phyloP scores from a whole-genome alignment of 2,797 vertebrate genomes.

The Myripristis jacobus region DNA sequence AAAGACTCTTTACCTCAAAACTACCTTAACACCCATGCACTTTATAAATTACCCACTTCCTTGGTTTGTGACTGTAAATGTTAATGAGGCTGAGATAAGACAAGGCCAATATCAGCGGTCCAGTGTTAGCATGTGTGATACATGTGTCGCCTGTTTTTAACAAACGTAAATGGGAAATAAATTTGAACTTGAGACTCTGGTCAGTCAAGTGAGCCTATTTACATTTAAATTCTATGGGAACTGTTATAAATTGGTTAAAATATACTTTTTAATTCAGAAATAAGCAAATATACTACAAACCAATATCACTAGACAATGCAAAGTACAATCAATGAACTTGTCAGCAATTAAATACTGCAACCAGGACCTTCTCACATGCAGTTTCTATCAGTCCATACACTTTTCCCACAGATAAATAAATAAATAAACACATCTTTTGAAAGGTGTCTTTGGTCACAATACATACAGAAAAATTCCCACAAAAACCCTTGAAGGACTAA shows the following conservation, averaged over 20 bases:
- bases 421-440: constrained; percentile 35
- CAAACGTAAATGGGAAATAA: constrained; percentile 64
- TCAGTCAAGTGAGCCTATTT: constrained; percentile 68
- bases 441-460: constrained; percentile 41
- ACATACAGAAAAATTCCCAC: constrained; percentile 34
- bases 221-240: constrained; percentile 74
- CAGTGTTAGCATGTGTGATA: neutral
- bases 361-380: constrained; percentile 10
- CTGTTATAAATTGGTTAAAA: constrained; percentile 36
- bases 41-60: no score
- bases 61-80: no score
- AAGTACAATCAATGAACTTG: constrained; percentile 10
- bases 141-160: constrained; percentile 32
- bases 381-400: constrained; percentile 22
- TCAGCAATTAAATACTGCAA: constrained; percentile 7
- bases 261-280: constrained; percentile 22
- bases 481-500: constrained; percentile 71
- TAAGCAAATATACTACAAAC: constrained; percentile 2
- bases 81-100: no score
- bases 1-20: neutral
- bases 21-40: neutral
- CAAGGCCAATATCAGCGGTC: neutral
- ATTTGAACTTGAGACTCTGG: constrained; percentile 61
- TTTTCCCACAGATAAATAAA: constrained; percentile 17
- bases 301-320: constrained; percentile 2